Evolutionary conservation across 2,888 invertebrate genomes (phyloP), one percentile per base, ranked within the genome.

Genomic region (Drosophila anomalipes): DNA sequence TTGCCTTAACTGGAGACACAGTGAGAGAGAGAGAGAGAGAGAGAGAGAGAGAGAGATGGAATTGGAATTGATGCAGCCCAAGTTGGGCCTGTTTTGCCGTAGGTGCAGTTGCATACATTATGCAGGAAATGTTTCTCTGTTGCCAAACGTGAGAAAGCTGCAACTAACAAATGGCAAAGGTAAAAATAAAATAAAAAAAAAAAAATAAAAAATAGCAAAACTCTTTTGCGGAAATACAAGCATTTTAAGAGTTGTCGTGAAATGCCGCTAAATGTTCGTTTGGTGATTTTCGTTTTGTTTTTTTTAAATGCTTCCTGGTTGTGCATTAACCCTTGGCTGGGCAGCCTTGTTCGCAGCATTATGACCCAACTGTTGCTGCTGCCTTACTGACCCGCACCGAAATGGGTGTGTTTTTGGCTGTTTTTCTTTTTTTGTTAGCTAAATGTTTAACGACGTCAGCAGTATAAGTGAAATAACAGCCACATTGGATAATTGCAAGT

Each of bases 111-210:
- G 53, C 14, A 19, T 5, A 14, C 5, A 9, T 14, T 75, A 68
- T 85, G 70, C 90, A 84, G 83, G 90, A 84, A 84, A 86, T 85
- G 74, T 57, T 57, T 26, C 84, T 65, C 56, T 52, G 35, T 14
- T 65, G 63, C 53, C 32, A 33, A 73, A 78, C 91, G 90, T 91
- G 86, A 91, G 91, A 91, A 88, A 91, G 88, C 82, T 67, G 41
- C 37, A 39, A 30, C 14, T 3, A 44, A 82, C 86, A 84, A 84
- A 84, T 84, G 84, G 81, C 89, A 84, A 84, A 90, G 84, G 90
- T 84, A 88, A 74, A 63, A 22, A 41, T 7, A 37, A 37, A 44
- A n/a, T 12, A 22, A 22, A 44, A 44, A 22, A 28, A 28, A 9
- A 41, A n/a, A n/a, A 4, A 47, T 22, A 22, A 16, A 16, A 47